Percentiles rank a stretch among this genome's conserved stretches.
Conservation (phyloP, 1,140 invertebrate genomes). For the Drosophila lacteicornis region DNA sequence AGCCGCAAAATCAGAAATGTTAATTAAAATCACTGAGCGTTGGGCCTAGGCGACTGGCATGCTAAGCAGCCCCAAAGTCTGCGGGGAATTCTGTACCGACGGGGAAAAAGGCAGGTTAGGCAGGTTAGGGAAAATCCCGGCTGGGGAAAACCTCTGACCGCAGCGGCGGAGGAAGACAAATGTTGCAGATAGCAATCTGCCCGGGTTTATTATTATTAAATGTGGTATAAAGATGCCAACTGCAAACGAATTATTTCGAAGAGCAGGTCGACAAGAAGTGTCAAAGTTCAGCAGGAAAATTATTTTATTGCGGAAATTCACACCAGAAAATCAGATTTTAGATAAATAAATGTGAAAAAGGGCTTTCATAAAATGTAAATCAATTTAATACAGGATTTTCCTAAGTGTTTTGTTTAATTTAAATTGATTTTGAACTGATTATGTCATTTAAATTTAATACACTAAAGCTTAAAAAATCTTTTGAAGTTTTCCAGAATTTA, state of each 20-base stretch:
- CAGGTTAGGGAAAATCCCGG: constrained; percentile 4
- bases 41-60: constrained; percentile 57
- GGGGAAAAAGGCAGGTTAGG: not conserved
- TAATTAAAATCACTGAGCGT: constrained; percentile 79
- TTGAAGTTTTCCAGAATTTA: not conserved
- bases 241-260: constrained; percentile 32
- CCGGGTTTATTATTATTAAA: constrained; percentile 53
- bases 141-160: constrained; percentile 59
- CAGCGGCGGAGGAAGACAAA: constrained; percentile 43
- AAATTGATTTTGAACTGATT: not conserved
- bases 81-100: constrained; percentile 22
- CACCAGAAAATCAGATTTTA: not conserved
- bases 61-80: constrained; percentile 52
- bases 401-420: not conserved
- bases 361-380: no score
- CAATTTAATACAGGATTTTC: not conserved
- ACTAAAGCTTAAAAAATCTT: no score
- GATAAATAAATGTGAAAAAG: not conserved
- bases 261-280: not conserved
- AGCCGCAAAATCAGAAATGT: constrained; percentile 81
- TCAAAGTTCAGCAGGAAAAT: not conserved
- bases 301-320: not conserved
- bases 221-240: constrained; percentile 30
- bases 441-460: not conserved
- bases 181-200: constrained; percentile 43